phyloP scores from a whole-genome alignment of 2,113 vertebrate species.

The Bolborhynchus lineola region DNA sequence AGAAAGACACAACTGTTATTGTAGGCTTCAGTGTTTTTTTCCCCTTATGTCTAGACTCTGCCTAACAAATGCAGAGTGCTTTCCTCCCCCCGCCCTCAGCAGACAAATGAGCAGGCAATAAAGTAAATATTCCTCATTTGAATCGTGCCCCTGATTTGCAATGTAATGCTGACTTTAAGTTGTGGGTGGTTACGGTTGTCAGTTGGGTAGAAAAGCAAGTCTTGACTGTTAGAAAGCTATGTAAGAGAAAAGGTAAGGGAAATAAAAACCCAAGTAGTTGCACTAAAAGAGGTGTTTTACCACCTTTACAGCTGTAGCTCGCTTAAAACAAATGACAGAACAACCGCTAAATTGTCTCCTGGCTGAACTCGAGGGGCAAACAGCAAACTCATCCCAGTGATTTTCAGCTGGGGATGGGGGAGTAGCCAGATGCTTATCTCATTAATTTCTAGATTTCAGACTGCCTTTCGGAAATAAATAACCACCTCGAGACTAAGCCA shows the following conservation, averaged over 20 bases:
- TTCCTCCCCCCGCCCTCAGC: not conserved
- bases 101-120: slow-evolving; percentile 44
- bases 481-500: not conserved
- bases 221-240: not conserved
- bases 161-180: slow-evolving; percentile 34
- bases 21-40: slow-evolving; percentile 47
- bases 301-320: not conserved
- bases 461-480: slow-evolving; percentile 7
- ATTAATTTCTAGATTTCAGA: not conserved
- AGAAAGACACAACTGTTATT: slow-evolving; percentile 57
- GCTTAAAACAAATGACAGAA: slow-evolving; percentile 21
- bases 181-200: slow-evolving; percentile 35
- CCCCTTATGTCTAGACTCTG: slow-evolving; percentile 37
- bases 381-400: slow-evolving; percentile 16
- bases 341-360: not conserved
- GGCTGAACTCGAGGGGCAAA: slow-evolving; percentile 1
- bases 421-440: not conserved
- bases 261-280: not conserved
- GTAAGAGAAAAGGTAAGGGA: not conserved
- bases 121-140: slow-evolving; percentile 57
- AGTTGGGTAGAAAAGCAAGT: not conserved
- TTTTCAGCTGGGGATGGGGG: not conserved
- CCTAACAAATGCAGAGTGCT: slow-evolving; percentile 48
- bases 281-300: not conserved
- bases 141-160: slow-evolving; percentile 29